Evolutionary conservation across 2,888 invertebrate species (phyloP).

Genomic region (Allolobophora icterica): DNA sequence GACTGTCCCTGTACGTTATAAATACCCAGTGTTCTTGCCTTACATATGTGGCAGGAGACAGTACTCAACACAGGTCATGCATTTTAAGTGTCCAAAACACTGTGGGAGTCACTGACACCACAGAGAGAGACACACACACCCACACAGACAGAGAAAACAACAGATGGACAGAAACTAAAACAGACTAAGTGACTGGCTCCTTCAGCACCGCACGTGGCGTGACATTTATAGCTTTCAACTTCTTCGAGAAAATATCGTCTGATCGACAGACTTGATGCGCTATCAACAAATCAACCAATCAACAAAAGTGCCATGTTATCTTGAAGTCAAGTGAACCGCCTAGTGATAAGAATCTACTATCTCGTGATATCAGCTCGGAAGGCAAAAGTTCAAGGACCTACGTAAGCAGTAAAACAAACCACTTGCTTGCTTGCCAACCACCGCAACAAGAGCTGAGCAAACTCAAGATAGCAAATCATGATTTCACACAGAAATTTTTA

Average conservation of each 20-base stretch:
- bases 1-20: not conserved
- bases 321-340: not conserved
- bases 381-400: not conserved
- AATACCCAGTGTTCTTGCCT: not conserved
- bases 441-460: not conserved
- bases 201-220: slow-evolving; percentile 9
- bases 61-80: not conserved
- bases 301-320: not conserved
- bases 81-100: not conserved
- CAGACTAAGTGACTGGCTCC: not conserved
- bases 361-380: not conserved
- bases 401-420: not conserved
- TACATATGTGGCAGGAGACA: not conserved
- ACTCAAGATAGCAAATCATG: not conserved
- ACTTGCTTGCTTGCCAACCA: not conserved
- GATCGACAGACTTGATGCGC: not conserved
- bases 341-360: not conserved
- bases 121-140: not conserved
- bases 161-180: not conserved
- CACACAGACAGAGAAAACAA: not conserved
- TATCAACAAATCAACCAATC: not conserved
- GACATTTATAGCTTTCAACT: not conserved
- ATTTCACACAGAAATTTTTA: not conserved
- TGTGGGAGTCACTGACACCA: not conserved
- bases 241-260: not conserved